phyloP scores from a whole-genome alignment of 2,888 invertebrate species.

The Erpobdella octoculata region DNA sequence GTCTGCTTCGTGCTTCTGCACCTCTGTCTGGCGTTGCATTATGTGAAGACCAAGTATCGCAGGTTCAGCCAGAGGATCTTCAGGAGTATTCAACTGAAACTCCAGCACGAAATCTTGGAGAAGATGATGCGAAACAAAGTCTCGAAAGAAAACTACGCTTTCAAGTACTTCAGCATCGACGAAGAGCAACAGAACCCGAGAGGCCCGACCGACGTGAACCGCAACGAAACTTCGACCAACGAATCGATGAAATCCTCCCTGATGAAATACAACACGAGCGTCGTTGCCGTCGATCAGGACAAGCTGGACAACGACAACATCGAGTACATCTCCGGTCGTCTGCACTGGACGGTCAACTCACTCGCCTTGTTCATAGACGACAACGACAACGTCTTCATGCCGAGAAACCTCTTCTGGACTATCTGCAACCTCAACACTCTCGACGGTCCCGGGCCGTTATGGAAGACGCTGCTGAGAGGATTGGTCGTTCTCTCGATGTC shows the following conservation, averaged over 20 bases:
- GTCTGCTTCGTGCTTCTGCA: constrained; percentile 46
- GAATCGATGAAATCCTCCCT: neutral
- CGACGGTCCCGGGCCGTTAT: constrained; percentile 48
- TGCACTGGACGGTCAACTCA: constrained; percentile 36
- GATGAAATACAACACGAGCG: neutral
- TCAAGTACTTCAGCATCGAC: constrained; percentile 38
- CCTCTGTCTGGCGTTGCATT: constrained; percentile 47
- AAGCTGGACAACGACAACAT: constrained; percentile 32
- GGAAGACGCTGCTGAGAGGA: constrained; percentile 45
- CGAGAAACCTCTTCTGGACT: constrained; percentile 44
- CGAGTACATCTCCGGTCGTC: constrained; percentile 33
- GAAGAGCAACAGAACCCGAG: constrained; percentile 33
- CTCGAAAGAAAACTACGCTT: constrained; percentile 47
- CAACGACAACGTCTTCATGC: constrained; percentile 47
- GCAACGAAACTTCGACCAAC: neutral
- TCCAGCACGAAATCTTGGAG: constrained; percentile 41
- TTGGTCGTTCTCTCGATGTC: constrained; percentile 47
- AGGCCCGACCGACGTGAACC: neutral
- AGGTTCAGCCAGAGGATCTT: constrained; percentile 46
- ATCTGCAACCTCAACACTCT: constrained; percentile 46
- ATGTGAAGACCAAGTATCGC: constrained; percentile 47
- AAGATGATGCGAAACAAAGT: constrained; percentile 44
- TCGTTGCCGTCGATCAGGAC: neutral
- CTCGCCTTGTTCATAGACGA: constrained; percentile 37
- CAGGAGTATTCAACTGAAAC: constrained; percentile 45